Conservation (phyloP, 2,113 vertebrate genomes). For the Vidua macroura region DNA sequence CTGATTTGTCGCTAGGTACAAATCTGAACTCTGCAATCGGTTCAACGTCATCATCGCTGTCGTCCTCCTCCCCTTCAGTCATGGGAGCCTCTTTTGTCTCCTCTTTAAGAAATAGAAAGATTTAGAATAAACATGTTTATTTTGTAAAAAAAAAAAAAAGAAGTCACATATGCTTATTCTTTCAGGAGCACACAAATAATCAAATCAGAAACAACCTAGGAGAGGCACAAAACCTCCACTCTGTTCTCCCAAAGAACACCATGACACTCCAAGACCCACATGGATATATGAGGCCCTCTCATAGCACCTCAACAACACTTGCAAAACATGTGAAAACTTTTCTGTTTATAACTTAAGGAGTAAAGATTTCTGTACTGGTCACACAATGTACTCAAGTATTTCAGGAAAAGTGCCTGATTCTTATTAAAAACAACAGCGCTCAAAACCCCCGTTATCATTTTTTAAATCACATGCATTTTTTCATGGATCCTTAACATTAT, state of each 20-base stretch:
- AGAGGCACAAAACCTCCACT: not conserved
- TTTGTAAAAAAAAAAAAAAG: not conserved
- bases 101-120: slow-evolving; percentile 43
- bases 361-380: not conserved
- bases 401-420: not conserved
- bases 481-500: not conserved
- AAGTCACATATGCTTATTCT: not conserved
- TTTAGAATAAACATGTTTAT: not conserved
- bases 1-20: slow-evolving; percentile 87
- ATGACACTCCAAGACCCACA: not conserved
- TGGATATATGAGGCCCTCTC: rapidly evolving
- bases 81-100: slow-evolving; percentile 80
- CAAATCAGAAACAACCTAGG: not conserved
- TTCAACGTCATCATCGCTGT: slow-evolving; percentile 75
- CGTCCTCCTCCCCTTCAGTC: slow-evolving; percentile 71
- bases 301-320: not conserved
- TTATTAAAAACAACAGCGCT: not conserved
- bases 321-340: rapidly evolving
- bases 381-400: rapidly evolving
- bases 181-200: not conserved
- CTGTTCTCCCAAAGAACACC: not conserved
- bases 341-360: not conserved
- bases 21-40: slow-evolving; percentile 92
- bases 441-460: rapidly evolving
- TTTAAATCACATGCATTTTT: not conserved